Evolutionary conservation across 1,140 invertebrate genomes (phyloP).

Genomic region (Cyclargus thomasi): DNA sequence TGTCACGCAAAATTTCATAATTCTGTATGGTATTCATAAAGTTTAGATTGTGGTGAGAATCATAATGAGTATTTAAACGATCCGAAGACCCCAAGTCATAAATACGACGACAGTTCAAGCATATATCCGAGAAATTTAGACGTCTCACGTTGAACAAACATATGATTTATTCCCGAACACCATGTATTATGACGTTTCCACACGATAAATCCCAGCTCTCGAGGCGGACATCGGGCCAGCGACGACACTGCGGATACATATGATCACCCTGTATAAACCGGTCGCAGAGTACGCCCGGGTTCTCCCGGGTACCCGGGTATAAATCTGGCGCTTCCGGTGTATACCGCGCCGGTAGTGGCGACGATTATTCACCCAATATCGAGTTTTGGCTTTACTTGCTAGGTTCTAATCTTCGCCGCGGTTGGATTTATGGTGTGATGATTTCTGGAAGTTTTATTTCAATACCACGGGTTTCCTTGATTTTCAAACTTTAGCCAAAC

Average conservation of each 20-base stretch:
- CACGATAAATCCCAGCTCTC: constrained; percentile 68
- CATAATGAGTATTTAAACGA: constrained; percentile 6
- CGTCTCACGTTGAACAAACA: constrained; percentile 60
- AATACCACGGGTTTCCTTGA: not conserved
- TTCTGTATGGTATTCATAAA: too few relatives aligned
- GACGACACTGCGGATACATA: constrained; percentile 49
- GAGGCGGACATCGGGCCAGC: constrained; percentile 65
- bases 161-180: constrained; percentile 66
- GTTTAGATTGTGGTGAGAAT: not conserved
- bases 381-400: constrained; percentile 71
- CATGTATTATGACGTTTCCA: constrained; percentile 67
- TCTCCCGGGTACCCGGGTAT: constrained; percentile 37
- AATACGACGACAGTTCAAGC: constrained; percentile 49
- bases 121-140: constrained; percentile 61
- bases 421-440: constrained; percentile 43
- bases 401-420: constrained; percentile 62
- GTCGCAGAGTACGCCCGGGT: constrained; percentile 43
- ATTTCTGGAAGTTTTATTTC: constrained; percentile 31
- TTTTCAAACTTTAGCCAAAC: not conserved
- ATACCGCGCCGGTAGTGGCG: constrained; percentile 68
- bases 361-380: constrained; percentile 74
- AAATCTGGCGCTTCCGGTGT: constrained; percentile 69
- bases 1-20: too few relatives aligned
- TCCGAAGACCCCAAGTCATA: constrained; percentile 33
- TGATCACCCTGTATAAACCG: constrained; percentile 34